These are phyloP conservation scores for Pectinophora gossypiella DNA, from an alignment of 1,140 invertebrate genomes.

Conservation along the genomic window DNA sequence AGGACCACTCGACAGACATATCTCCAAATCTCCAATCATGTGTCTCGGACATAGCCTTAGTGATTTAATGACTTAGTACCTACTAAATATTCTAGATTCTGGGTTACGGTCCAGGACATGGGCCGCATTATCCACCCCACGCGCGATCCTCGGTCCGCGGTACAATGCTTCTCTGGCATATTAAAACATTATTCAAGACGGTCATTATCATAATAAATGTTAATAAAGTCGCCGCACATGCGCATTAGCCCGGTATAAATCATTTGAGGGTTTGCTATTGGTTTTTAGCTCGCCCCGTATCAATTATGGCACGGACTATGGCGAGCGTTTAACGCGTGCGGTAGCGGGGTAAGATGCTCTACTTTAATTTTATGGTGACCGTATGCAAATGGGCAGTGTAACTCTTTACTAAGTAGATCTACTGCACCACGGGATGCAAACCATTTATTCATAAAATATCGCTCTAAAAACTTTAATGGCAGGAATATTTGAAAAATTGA, in stretches of 20 bases:
- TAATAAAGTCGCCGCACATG: constrained; percentile 54
- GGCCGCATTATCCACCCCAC: neutral
- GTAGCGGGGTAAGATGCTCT: no score
- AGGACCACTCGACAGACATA: constrained; percentile 8
- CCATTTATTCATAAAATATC: no score
- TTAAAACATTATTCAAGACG: constrained; percentile 53
- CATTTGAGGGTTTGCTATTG: constrained; percentile 40
- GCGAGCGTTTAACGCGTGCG: no score
- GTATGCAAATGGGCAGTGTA: no score
- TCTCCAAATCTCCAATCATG: neutral
- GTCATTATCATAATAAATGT: constrained; percentile 64
- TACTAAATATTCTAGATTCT: no score
- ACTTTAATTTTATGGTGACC: no score
- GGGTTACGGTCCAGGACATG: neutral
- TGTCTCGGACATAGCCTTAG: neutral
- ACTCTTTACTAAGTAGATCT: no score
- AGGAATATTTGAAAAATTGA: no score
- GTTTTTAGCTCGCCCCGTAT: constrained; percentile 46
- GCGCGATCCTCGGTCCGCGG: neutral
- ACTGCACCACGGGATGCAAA: no score
- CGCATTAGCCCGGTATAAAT: constrained; percentile 51
- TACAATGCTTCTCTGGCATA: constrained; percentile 19
- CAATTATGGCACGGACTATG: constrained; percentile 48
- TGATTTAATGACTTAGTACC: no score
- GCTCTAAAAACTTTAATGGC: no score